Evolutionary conservation across 2,797 vertebrate genomes (phyloP), one percentile per base, ranked within the genome.

Genomic region (Amniataba percoides): DNA sequence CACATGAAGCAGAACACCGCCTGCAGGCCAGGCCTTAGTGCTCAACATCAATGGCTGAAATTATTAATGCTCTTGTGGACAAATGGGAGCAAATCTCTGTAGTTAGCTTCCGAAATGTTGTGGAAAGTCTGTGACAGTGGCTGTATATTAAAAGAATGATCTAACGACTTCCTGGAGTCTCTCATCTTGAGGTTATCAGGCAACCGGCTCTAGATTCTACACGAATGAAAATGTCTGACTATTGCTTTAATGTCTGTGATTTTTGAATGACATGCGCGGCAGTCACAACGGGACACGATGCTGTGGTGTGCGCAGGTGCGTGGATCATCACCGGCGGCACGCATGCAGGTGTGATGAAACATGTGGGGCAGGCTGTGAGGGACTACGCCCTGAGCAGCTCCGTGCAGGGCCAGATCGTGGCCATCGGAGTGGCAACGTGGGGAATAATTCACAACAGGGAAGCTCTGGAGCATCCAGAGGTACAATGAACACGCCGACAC

Each of bases 301-400:
- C 9, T 58, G 18, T 60, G 8, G 42, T 48, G 45, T 77, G 16
- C 19, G 0, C 90, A 99, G 98, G 98, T 40, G 98, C 98, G 0
- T 99, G 98, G 98, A 97, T 99, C 83, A 95, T 99, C 90, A 98
- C 97, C 0, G 98, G 98, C 0, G 98, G 98, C 0, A 96, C 97
- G 49, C 95, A 99, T 18, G 1, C 97, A 0, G 98, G 98, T 0
- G 98, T 99, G 82, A 99, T 99, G 98, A 99, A 97, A 77, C 97
- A 99, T 46, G 98, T 99, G 43, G 98, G 98, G 0, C 94, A 96
- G 92, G 97, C 98, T 0, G 97, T 99, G 83, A 88, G 95, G 21
- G 96, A 97, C 89, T 94, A 96, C 67, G 78, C 93, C 57, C 92
- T 98, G 77, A 97, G 96, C 84, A 92, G 89, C 92, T 91, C 91